Evolutionary conservation across 2,888 invertebrate genomes (phyloP).

Genomic region (Idaea biselata): DNA sequence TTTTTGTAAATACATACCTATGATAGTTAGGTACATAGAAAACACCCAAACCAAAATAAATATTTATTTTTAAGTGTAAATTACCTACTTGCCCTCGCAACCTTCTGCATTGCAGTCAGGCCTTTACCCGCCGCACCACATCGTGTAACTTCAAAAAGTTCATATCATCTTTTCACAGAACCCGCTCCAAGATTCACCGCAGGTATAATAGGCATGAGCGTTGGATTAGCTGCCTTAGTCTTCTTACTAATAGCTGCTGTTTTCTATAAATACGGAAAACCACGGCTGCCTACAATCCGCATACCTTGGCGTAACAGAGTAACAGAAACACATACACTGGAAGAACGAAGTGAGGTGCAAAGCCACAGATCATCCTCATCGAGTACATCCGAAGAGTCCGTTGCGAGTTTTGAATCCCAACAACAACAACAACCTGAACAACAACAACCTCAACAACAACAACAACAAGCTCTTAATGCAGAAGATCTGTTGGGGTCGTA

Average conservation of each 20-base stretch:
- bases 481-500: neutral
- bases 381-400: neutral
- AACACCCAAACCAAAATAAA: no score
- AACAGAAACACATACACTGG: neutral
- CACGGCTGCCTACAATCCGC: neutral
- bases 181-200: constrained; percentile 37
- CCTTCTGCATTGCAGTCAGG: no score
- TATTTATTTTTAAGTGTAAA: no score
- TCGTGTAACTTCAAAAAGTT: no score
- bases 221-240: constrained; percentile 39
- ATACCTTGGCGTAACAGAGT: constrained; percentile 13
- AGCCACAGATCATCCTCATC: neutral
- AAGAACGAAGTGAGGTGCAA: neutral
- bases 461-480: neutral
- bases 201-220: constrained; percentile 51
- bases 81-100: no score
- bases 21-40: no score
- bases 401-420: neutral
- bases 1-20: no score
- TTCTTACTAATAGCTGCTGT: constrained; percentile 41
- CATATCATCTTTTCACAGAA: neutral
- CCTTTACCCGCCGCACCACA: no score
- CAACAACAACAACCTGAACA: neutral
- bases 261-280: constrained; percentile 39
- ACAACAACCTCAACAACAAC: neutral